A percentile compares a stretch with the other conserved stretches of the same genome.
Evolutionary conservation across 2,888 invertebrate genomes (phyloP).

Genomic region (Chirona hameri): DNA sequence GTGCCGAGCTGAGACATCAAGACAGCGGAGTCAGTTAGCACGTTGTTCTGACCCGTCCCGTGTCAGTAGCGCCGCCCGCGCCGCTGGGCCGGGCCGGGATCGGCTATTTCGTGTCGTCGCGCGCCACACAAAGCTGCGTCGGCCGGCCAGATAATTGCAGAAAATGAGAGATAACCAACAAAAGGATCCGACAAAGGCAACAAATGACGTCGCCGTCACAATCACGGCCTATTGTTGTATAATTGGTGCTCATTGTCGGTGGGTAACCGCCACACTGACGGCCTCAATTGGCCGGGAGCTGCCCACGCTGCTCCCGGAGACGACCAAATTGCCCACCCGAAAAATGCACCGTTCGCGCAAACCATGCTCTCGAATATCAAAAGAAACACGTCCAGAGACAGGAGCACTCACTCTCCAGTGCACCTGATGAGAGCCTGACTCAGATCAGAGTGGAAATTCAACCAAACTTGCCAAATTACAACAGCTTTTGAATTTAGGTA

Average conservation of each 20-base stretch:
- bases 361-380: not conserved
- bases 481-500: no score
- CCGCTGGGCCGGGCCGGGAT: not conserved
- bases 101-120: not conserved
- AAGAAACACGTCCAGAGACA: not conserved
- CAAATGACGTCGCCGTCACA: constrained; percentile 25
- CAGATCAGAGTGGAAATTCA: not conserved
- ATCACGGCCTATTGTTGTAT: constrained; percentile 28
- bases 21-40: no score
- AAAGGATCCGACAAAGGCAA: constrained; percentile 28
- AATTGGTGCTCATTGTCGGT: constrained; percentile 10
- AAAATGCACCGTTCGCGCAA: not conserved
- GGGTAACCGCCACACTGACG: not conserved
- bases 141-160: constrained; percentile 10
- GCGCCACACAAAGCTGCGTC: not conserved
- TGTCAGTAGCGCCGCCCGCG: no score
- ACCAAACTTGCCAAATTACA: no score
- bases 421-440: not conserved
- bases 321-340: not conserved
- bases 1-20: no score
- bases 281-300: not conserved
- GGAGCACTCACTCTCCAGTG: not conserved
- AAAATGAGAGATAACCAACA: constrained; percentile 27
- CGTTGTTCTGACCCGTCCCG: no score
- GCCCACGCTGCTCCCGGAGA: not conserved